Evolutionary conservation across 2,797 vertebrate genomes (phyloP).

Genomic region (Cynodonichthys magdalenae): DNA sequence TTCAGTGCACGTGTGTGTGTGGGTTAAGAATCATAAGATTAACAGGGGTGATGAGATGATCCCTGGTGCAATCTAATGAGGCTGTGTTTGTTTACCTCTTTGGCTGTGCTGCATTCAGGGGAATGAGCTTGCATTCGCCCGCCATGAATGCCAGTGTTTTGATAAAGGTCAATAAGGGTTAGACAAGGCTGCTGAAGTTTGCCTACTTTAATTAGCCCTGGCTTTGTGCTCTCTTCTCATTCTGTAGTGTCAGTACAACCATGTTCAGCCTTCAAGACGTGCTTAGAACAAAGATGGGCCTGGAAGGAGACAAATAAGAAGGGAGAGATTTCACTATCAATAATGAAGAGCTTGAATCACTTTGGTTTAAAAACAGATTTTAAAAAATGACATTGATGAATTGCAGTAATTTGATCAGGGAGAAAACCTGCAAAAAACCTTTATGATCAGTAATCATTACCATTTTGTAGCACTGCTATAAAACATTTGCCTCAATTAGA

Average conservation of each 20-base stretch:
- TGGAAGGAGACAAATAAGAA: constrained; percentile 48
- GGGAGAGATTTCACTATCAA: constrained; percentile 38
- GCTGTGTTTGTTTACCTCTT: constrained; percentile 72
- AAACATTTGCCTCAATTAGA: constrained; percentile 1
- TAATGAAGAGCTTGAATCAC: constrained; percentile 41
- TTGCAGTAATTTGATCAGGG: constrained; percentile 38
- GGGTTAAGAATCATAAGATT: constrained; percentile 65
- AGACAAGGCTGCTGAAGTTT: constrained; percentile 76
- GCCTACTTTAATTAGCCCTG: constrained; percentile 78
- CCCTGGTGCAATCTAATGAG: constrained; percentile 75
- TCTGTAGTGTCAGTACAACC: constrained; percentile 58
- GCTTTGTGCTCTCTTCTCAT: constrained; percentile 67
- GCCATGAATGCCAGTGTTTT: constrained; percentile 78
- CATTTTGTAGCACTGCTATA: constrained; percentile 1
- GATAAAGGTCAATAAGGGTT: constrained; percentile 82
- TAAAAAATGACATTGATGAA: constrained; percentile 33
- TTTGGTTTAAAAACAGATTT: constrained; percentile 38
- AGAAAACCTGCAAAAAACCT: constrained; percentile 31
- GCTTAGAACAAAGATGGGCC: constrained; percentile 54
- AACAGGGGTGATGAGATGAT: constrained; percentile 61
- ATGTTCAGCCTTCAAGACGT: constrained; percentile 57
- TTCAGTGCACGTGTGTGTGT: background rate
- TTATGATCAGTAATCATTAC: constrained; percentile 34
- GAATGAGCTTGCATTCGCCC: constrained; percentile 69
- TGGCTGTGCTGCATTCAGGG: constrained; percentile 46